A percentile compares a stretch with the other conserved stretches of the same genome.
These are phyloP conservation scores for Gryon sp. DNA, from an alignment of 1,140 invertebrate species.

Conservation along the genomic window DNA sequence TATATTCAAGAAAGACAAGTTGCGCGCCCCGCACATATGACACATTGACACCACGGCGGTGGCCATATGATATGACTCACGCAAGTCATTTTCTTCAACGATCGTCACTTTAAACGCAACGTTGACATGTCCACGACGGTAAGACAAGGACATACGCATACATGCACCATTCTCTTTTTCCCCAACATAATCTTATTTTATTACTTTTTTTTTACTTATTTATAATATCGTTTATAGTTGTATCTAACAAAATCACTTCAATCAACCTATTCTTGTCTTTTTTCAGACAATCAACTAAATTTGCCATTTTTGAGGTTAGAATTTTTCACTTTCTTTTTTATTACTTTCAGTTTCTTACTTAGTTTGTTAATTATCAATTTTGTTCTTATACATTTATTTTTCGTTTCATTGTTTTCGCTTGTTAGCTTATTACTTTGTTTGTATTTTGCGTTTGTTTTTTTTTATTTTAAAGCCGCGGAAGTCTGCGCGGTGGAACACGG, in stretches of 20 bases:
- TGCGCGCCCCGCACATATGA: too few relatives aligned
- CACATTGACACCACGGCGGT: constrained; percentile 13
- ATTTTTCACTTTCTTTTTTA: not conserved
- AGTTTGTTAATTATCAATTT: too few relatives aligned
- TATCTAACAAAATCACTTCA: too few relatives aligned
- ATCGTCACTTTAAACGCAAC: constrained; percentile 13
- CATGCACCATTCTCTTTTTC: not conserved
- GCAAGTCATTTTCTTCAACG: constrained; percentile 23
- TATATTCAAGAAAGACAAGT: too few relatives aligned
- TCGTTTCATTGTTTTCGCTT: too few relatives aligned
- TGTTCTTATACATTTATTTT: too few relatives aligned
- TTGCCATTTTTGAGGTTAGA: constrained; percentile 2
- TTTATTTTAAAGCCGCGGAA: too few relatives aligned
- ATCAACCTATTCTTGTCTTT: not conserved
- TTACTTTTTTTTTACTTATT: too few relatives aligned
- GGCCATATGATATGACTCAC: constrained; percentile 40
- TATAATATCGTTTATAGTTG: too few relatives aligned
- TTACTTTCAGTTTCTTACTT: not conserved
- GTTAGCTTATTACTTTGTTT: too few relatives aligned
- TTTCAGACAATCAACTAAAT: not conserved
- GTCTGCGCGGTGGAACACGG: too few relatives aligned
- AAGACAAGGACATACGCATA: constrained; percentile 17
- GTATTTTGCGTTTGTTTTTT: too few relatives aligned
- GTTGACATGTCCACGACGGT: constrained; percentile 39
- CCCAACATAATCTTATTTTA: not conserved